Base-by-base conservation (phyloP, 1,140 invertebrate genomes). In the Atopsyche davidsoni region DNA sequence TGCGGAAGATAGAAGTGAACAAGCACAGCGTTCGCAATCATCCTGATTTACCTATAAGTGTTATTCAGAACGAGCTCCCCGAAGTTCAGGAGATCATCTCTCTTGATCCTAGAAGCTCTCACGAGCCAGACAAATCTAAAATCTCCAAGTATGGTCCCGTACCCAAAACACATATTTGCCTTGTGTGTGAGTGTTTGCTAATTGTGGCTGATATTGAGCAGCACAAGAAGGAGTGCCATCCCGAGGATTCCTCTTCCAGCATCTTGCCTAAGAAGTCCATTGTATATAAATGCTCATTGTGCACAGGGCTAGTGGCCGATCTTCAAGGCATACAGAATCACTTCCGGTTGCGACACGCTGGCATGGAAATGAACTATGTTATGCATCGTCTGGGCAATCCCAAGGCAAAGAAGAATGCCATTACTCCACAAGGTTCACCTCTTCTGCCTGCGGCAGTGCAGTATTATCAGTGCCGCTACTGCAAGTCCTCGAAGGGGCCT, bases 371-470 rank as follows among this genome's bases (percentile, higher is more conserved):
- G 14, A 49, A 49, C 23, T 49, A 49, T 32, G 46, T 49, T 13
- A 49, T 49, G 23, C 46, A 49, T 18, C 41, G 32, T 21, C 21
- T 49, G n/a, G 46, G 46, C 6, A 42, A 31, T 49, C 46, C 46
- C 11, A 49, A 49, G 42, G 17, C 18, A 10, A 49, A 49, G 16
- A 40, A 14, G 21, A 31, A 21, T n/a, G n/a, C n/a, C n/a, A n/a
- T n/a, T n/a, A n/a, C n/a, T n/a, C n/a, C n/a, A n/a, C n/a, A n/a
- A n/a, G n/a, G n/a, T n/a, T n/a, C n/a, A n/a, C n/a, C n/a, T n/a
- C n/a, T n/a, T n/a, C n/a, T n/a, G n/a, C n/a, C n/a, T n/a, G n/a
- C n/a, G n/a, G n/a, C n/a, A n/a, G 25, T 28, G 25, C 7, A 28
- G n/a, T 7, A n/a, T n/a, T n/a, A n/a, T n/a, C n/a, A n/a, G n/a